Percentiles rank a stretch among this genome's conserved stretches.
Evolutionary conservation across 2,888 invertebrate genomes (phyloP).

Genomic region (Blera fallax): DNA sequence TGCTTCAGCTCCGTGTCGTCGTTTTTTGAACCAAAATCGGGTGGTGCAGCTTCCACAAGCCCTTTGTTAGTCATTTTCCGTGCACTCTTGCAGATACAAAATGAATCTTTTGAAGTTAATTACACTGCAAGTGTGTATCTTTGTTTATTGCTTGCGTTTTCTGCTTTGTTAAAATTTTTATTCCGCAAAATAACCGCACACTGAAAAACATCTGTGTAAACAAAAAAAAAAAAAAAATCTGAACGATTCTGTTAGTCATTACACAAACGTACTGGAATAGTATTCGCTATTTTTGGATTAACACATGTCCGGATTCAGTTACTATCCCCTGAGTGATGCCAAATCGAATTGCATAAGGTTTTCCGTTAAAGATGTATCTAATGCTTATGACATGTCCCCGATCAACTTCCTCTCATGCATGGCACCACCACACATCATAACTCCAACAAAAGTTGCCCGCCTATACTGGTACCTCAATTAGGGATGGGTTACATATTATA

Average conservation of each 20-base stretch:
- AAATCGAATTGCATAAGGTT: background rate
- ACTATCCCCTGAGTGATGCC: background rate
- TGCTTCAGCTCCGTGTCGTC: no score
- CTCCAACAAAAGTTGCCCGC: background rate
- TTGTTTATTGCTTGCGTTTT: background rate
- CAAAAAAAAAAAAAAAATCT: background rate
- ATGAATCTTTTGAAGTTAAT: background rate
- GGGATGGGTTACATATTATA: conserved; percentile 44
- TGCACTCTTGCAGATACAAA: background rate
- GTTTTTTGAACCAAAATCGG: no score
- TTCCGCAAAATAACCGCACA: background rate
- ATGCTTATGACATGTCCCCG: no score
- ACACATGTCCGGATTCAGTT: background rate
- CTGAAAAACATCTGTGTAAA: conserved; percentile 17
- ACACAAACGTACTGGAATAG: conserved; percentile 3
- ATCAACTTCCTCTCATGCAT: background rate
- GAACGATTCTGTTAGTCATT: background rate
- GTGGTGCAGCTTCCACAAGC: background rate
- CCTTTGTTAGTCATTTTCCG: no score
- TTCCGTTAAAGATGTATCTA: no score
- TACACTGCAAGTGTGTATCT: background rate
- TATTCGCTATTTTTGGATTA: background rate
- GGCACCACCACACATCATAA: background rate
- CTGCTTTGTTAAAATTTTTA: background rate
- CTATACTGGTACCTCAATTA: conserved; percentile 44